These are phyloP conservation scores for Mormyrus iriodes DNA, from an alignment of 2,113 vertebrate genomes.

Conservation along the genomic window DNA sequence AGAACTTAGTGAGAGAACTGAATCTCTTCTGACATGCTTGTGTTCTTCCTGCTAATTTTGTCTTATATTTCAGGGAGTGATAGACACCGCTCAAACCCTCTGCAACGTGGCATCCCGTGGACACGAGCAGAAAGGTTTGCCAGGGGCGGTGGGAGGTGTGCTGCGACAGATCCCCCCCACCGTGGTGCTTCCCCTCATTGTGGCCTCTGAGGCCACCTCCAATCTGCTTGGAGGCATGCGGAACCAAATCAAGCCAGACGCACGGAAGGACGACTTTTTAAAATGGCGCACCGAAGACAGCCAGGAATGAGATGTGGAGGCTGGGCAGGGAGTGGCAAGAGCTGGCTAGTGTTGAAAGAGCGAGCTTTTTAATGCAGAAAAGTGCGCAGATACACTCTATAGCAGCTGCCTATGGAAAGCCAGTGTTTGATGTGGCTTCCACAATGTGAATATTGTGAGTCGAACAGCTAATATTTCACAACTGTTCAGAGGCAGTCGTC, in stretches of 20 bases:
- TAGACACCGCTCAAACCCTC: conserved; percentile 82
- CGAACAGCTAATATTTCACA: not conserved
- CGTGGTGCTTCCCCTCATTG: conserved; percentile 80
- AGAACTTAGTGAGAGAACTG: not conserved
- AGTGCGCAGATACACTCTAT: not conserved
- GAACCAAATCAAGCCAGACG: conserved; percentile 67
- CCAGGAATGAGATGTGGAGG: conserved; percentile 61
- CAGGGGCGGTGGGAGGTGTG: conserved; percentile 81
- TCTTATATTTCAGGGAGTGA: conserved; percentile 66
- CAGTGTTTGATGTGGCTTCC: conserved; percentile 5
- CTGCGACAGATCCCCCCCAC: conserved; percentile 88
- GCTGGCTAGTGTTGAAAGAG: not conserved
- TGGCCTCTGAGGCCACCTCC: conserved; percentile 83
- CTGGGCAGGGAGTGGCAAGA: not conserved
- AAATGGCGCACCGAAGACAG: conserved; percentile 65
- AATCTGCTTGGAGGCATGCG: conserved; percentile 83
- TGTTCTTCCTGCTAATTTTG: not conserved
- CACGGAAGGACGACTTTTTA: conserved; percentile 62
- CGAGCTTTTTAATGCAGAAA: not conserved
- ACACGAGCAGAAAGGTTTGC: conserved; percentile 85
- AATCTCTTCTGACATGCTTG: not conserved
- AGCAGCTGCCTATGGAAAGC: not conserved
- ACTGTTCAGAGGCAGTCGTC: not conserved
- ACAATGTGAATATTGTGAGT: not conserved
- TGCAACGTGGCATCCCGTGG: conserved; percentile 80